These are phyloP conservation scores for Cordilura impudica DNA, from an alignment of 2,888 invertebrate species.

Conservation along the genomic window DNA sequence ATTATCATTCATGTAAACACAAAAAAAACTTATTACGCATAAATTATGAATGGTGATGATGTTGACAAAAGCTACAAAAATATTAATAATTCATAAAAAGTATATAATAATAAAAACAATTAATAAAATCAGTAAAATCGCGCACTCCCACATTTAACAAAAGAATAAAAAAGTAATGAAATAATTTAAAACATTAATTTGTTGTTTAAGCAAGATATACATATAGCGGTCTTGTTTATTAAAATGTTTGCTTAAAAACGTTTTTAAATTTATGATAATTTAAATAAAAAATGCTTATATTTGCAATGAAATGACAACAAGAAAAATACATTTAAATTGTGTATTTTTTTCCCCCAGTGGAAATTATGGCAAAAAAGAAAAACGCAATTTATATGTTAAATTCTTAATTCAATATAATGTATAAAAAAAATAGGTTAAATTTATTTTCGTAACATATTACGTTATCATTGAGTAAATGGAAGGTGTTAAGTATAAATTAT, in stretches of 20 bases:
- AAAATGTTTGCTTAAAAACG: background rate
- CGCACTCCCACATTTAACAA: constrained; percentile 28
- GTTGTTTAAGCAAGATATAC: background rate
- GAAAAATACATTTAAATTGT: background rate
- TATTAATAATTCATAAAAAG: background rate
- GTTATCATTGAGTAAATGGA: background rate
- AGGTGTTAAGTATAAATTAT: background rate
- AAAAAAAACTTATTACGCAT: background rate
- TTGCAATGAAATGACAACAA: background rate
- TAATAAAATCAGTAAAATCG: constrained; percentile 7
- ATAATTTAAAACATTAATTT: constrained; percentile 12
- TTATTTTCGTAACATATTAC: background rate
- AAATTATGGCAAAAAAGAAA: background rate
- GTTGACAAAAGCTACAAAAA: background rate
- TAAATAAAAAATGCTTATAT: background rate
- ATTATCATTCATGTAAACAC: background rate
- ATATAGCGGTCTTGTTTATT: background rate
- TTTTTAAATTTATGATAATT: background rate
- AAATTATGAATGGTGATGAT: background rate
- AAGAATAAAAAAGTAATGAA: background rate
- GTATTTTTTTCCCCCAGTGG: background rate
- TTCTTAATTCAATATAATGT: background rate
- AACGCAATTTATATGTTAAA: background rate
- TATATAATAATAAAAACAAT: background rate
- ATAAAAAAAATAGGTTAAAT: background rate